These are phyloP conservation scores for Polyodon spathula DNA, from an alignment of 2,113 vertebrate species.

Conservation along the genomic window DNA sequence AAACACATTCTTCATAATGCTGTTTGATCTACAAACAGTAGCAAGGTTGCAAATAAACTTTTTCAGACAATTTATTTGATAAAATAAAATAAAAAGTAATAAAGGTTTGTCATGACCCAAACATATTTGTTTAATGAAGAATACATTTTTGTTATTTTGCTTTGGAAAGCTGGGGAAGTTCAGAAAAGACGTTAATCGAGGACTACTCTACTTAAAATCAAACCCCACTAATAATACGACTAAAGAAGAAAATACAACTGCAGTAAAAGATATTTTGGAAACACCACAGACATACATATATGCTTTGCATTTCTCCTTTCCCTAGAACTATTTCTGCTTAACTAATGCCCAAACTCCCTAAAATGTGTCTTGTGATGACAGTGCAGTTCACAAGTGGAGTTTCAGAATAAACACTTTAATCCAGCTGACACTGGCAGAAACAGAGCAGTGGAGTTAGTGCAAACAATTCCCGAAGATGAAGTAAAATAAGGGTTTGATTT, in stretches of 20 bases:
- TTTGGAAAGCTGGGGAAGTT: too few relatives aligned
- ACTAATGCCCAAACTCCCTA: background rate
- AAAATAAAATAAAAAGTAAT: too few relatives aligned
- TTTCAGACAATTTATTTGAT: too few relatives aligned
- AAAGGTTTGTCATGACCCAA: too few relatives aligned
- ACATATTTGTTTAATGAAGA: too few relatives aligned
- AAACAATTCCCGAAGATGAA: conserved; percentile 8
- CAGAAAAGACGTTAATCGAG: too few relatives aligned
- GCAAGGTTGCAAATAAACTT: too few relatives aligned
- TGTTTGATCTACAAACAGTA: too few relatives aligned
- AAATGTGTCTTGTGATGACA: conserved; percentile 4
- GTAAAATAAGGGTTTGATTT: background rate
- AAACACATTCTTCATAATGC: too few relatives aligned
- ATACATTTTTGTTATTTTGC: too few relatives aligned
- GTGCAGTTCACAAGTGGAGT: conserved; percentile 23
- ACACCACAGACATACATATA: background rate
- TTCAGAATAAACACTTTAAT: conserved; percentile 30
- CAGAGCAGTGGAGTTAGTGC: conserved; percentile 6
- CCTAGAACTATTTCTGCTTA: background rate
- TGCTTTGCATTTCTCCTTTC: background rate
- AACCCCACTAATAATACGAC: too few relatives aligned
- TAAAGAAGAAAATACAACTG: background rate
- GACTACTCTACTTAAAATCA: too few relatives aligned
- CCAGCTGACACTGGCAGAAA: conserved; percentile 7
- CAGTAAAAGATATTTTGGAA: background rate